Conservation (phyloP, 2,888 invertebrate genomes). For the Xestia ashworthii region DNA sequence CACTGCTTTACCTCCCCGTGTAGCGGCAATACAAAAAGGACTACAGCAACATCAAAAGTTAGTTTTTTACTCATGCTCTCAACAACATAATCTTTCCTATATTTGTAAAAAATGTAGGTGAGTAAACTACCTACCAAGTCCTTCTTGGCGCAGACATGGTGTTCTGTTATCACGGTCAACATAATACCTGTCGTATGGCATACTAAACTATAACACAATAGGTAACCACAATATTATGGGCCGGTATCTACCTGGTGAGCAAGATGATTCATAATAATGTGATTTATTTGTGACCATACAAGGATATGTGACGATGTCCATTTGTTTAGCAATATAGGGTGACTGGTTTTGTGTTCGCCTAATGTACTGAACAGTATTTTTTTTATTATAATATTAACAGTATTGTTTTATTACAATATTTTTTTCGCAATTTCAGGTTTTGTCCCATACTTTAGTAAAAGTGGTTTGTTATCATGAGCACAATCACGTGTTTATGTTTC, state of each 20-base stretch:
- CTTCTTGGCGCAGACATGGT: not conserved
- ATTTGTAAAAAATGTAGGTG: not conserved
- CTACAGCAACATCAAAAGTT: too few relatives aligned
- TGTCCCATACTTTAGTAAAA: too few relatives aligned
- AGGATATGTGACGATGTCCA: slow-evolving; percentile 16
- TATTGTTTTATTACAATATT: too few relatives aligned
- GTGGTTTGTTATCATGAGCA: too few relatives aligned
- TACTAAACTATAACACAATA: slow-evolving; percentile 35
- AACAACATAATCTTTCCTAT: not conserved
- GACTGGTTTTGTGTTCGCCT: too few relatives aligned
- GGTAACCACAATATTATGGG: slow-evolving; percentile 27
- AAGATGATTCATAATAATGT: slow-evolving; percentile 11
- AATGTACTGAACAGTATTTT: too few relatives aligned
- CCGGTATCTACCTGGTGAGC: not conserved
- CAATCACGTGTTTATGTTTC: too few relatives aligned
- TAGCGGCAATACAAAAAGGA: too few relatives aligned
- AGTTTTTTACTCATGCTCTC: too few relatives aligned
- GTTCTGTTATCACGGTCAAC: not conserved
- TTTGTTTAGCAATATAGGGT: not conserved
- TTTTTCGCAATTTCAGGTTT: too few relatives aligned
- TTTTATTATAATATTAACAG: too few relatives aligned
- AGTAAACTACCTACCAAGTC: not conserved
- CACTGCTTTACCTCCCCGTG: too few relatives aligned
- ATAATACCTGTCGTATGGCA: slow-evolving; percentile 16
- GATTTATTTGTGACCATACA: not conserved